Percentiles rank a stretch among this genome's conserved stretches.
Evolutionary conservation across 1,140 invertebrate genomes (phyloP).

Genomic region (Argopecten irradians): DNA sequence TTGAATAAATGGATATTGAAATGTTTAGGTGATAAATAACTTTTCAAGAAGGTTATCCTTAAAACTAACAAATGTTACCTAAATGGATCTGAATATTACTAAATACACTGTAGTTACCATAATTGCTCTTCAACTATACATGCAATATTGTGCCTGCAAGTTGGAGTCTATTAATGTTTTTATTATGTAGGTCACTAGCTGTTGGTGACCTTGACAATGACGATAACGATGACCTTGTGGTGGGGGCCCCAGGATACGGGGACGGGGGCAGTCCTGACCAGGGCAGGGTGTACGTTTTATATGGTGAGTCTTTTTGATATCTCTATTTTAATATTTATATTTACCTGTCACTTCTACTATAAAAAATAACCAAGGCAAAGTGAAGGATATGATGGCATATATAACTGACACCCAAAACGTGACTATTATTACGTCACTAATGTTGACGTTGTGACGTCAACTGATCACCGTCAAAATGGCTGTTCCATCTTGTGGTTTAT

Average conservation of each 20-base stretch:
- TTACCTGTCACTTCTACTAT: too few species aligned
- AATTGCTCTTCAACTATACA: background rate
- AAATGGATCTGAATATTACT: background rate
- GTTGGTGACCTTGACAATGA: conserved; percentile 64
- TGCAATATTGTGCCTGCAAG: background rate
- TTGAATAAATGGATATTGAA: too few species aligned
- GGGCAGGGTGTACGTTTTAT: conserved; percentile 63
- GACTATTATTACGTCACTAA: too few species aligned
- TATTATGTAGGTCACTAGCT: conserved; percentile 55
- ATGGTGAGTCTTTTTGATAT: conserved; percentile 53
- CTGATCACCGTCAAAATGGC: too few species aligned
- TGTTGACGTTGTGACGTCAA: too few species aligned
- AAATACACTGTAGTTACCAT: background rate
- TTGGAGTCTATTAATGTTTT: background rate
- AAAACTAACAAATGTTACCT: background rate
- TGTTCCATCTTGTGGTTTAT: too few species aligned
- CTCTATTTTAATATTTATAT: too few species aligned
- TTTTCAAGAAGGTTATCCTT: too few species aligned
- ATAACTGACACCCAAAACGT: too few species aligned
- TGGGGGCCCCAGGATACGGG: conserved; percentile 64
- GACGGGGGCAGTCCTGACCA: conserved; percentile 39
- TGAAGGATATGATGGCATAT: too few species aligned
- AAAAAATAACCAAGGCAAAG: too few species aligned
- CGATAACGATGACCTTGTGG: conserved; percentile 65
- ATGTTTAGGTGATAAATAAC: too few species aligned